These are phyloP conservation scores for Onychomys torridus DNA, from an alignment of 2,797 vertebrate species.

Conservation along the genomic window DNA sequence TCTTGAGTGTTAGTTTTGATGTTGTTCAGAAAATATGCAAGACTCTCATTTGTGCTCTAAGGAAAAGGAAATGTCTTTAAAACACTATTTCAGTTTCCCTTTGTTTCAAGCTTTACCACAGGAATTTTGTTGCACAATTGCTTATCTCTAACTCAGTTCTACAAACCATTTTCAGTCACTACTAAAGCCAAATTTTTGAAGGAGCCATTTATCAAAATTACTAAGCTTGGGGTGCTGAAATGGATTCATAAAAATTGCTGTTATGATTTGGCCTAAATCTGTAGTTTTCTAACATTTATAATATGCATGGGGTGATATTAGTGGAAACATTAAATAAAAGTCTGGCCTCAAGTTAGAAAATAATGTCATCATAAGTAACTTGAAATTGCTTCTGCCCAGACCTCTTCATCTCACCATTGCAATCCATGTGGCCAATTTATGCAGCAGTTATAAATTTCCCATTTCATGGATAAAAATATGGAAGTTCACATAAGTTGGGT, in stretches of 20 bases:
- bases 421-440: background rate
- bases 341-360: constrained; percentile 62
- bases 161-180: constrained; percentile 63
- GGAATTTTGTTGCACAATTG: constrained; percentile 54
- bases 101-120: constrained; percentile 26
- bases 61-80: constrained; percentile 5
- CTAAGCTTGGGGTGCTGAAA: constrained; percentile 68
- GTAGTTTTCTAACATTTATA: constrained; percentile 50
- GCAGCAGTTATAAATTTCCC: background rate
- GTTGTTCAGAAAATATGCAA: background rate
- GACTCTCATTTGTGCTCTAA: background rate
- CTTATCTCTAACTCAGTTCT: constrained; percentile 58
- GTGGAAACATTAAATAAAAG: constrained; percentile 69
- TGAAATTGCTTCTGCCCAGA: constrained; percentile 42
- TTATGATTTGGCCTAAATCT: constrained; percentile 76
- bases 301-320: constrained; percentile 53
- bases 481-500: constrained; percentile 3
- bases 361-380: constrained; percentile 40
- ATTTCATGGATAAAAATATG: background rate
- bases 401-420: background rate
- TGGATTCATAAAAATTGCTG: constrained; percentile 71
- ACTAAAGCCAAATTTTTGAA: constrained; percentile 74
- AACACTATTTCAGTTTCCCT: constrained; percentile 5
- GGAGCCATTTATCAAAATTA: constrained; percentile 80
- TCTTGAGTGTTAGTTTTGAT: constrained; percentile 34